A percentile compares a stretch with the other conserved stretches of the same genome.
Conservation (phyloP, 2,113 vertebrate species). For the Pheucticus melanocephalus region DNA sequence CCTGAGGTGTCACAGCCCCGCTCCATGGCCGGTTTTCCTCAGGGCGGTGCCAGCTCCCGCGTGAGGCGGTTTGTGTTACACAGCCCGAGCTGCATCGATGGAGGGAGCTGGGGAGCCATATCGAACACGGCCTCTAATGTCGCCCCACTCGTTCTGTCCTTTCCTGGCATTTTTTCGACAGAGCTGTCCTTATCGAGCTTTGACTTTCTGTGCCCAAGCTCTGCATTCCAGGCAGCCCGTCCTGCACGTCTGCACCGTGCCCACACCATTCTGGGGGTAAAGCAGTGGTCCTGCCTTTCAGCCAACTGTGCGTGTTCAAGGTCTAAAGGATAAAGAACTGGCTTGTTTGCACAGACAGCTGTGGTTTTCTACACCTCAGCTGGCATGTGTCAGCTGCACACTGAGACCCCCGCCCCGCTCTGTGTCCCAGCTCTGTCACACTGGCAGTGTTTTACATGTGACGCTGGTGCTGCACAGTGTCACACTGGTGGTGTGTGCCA, state of each 20-base stretch:
- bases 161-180: not conserved
- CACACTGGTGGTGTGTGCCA: not conserved
- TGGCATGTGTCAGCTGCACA: no score
- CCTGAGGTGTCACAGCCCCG: rapidly evolving
- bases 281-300: not conserved
- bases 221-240: not conserved
- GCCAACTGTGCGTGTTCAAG: rapidly evolving
- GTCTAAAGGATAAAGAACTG: not conserved
- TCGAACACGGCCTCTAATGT: rapidly evolving
- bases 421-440: not conserved
- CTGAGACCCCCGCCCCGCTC: no score
- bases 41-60: rapidly evolving
- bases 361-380: not conserved
- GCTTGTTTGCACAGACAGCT: not conserved
- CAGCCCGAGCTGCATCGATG: no score
- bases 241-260: rapidly evolving
- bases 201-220: not conserved
- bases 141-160: not conserved
- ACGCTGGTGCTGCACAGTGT: not conserved
- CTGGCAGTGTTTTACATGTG: not conserved
- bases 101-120: rapidly evolving
- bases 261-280: not conserved
- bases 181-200: not conserved
- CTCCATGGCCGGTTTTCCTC: rapidly evolving
- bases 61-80: rapidly evolving